Evolutionary conservation across 2,113 vertebrate species (phyloP).

Genomic region (Helogale parvula): DNA sequence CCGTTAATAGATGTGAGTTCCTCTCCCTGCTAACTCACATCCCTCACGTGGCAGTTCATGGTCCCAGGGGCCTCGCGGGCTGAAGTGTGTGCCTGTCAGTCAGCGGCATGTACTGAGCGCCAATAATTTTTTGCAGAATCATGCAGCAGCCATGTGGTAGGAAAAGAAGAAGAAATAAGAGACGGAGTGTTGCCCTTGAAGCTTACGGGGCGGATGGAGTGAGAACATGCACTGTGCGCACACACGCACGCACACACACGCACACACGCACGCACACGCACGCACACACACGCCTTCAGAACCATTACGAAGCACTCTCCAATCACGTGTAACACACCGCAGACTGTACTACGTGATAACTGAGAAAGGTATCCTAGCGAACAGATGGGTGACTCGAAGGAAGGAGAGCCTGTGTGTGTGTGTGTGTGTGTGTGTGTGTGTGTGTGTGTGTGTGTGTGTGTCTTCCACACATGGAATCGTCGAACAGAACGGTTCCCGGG

Average conservation of each 20-base stretch:
- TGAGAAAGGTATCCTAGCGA: neutral
- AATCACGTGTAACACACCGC: neutral
- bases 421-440: neutral
- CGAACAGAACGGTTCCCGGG: neutral
- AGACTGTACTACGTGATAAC: neutral
- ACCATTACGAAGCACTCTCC: neutral
- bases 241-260: accelerated
- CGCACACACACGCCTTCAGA: neutral
- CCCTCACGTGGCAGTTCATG: neutral
- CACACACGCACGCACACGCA: neutral
- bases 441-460: neutral
- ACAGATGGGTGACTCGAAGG: neutral
- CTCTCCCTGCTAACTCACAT: neutral
- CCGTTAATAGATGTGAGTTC: neutral
- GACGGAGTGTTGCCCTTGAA: constrained; percentile 35
- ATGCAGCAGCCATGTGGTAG: neutral
- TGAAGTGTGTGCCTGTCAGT: constrained; percentile 39
- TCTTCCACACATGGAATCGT: neutral
- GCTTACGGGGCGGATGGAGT: neutral
- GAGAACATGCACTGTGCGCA: neutral
- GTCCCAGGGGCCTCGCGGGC: neutral
- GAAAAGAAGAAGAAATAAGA: neutral
- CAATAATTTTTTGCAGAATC: constrained; percentile 10
- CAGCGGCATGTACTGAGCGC: neutral
- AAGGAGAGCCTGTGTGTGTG: accelerated